Conservation (phyloP, 2,113 vertebrate genomes). For the pig (Sus scrofa) region T2T-Sscrofa CM000815.6:99643501-99644000, state of each 20-base stretch:
- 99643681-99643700: slow-evolving; percentile 16
- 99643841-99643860: too few species aligned
- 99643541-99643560: neutral
- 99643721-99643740: too few species aligned
- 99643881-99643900: too few species aligned
- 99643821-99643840: too few species aligned
- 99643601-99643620: neutral
- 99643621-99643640: neutral
- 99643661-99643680: neutral
- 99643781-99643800: too few species aligned
- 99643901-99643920: too few species aligned
- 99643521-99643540: neutral
- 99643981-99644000: neutral
- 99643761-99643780: too few species aligned
- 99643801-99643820: too few species aligned
- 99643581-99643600: neutral
- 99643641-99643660: neutral
- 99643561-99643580: neutral
- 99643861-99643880: too few species aligned
- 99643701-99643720: too few species aligned
- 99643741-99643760: too few species aligned
- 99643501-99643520: neutral
- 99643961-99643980: neutral
- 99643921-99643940: slow-evolving; percentile 46
- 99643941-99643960: slow-evolving; percentile 8